A percentile compares a stretch with the other conserved stretches of the same genome.
phyloP scores from a whole-genome alignment of 2,797 vertebrate genomes.

The Scleropages formosus region DNA sequence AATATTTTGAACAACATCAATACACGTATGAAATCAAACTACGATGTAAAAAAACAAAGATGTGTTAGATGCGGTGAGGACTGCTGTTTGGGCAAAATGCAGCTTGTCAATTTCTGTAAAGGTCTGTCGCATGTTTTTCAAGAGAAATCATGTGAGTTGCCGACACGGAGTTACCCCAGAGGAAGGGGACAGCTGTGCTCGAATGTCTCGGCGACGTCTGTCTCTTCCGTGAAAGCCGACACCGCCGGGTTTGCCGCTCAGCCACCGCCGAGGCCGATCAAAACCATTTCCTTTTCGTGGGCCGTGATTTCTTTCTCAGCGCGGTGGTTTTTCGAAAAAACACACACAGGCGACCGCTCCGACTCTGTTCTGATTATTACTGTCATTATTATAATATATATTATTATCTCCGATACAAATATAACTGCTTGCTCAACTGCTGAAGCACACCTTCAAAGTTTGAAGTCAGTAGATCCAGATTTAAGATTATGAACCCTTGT shows the following conservation, averaged over 20 bases:
- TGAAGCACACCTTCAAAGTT: too few relatives aligned
- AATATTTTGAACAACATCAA: background rate
- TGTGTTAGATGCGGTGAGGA: background rate
- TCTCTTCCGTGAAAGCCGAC: background rate
- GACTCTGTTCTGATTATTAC: background rate
- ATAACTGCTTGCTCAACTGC: too few relatives aligned
- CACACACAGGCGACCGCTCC: background rate
- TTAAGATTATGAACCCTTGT: too few relatives aligned
- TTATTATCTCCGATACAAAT: too few relatives aligned
- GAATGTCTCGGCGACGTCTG: background rate
- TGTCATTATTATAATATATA: too few relatives aligned
- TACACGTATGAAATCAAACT: background rate
- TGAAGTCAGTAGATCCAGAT: too few relatives aligned
- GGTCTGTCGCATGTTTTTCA: background rate
- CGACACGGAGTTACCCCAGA: too few relatives aligned
- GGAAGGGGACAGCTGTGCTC: slow-evolving; percentile 5
- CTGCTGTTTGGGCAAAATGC: background rate
- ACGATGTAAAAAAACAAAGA: too few relatives aligned
- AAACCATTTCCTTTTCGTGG: slow-evolving; percentile 55
- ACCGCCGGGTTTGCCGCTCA: background rate
- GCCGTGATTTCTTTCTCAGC: slow-evolving; percentile 46
- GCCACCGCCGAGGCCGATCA: background rate
- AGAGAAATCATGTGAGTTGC: too few relatives aligned
- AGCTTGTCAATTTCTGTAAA: slow-evolving; percentile 4
- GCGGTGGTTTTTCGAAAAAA: background rate